Conservation (phyloP, 2,888 invertebrate genomes). For the Parnassius smintheus region DNA sequence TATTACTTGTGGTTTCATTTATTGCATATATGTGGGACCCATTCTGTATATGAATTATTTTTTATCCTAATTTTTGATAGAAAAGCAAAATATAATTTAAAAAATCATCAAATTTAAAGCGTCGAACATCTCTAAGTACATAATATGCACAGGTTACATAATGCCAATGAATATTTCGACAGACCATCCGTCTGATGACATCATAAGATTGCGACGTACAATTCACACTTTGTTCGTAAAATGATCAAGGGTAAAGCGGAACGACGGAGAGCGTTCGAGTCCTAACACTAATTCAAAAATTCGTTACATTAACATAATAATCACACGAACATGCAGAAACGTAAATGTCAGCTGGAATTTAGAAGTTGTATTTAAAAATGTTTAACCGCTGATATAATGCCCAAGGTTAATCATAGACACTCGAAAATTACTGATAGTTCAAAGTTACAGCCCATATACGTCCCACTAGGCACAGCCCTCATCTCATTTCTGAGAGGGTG, state of each 20-base stretch:
- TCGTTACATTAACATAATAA: slow-evolving; percentile 18
- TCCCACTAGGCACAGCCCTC: too few species aligned
- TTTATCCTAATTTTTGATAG: background rate
- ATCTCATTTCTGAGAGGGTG: too few species aligned
- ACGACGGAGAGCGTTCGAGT: slow-evolving; percentile 10
- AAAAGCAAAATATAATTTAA: background rate
- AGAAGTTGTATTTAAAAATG: slow-evolving; percentile 3
- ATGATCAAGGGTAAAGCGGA: slow-evolving; percentile 23
- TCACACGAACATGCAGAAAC: slow-evolving; percentile 13
- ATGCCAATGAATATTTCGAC: slow-evolving; percentile 20
- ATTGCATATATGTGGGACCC: too few species aligned
- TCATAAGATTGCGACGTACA: slow-evolving; percentile 27
- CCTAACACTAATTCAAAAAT: slow-evolving; percentile 19
- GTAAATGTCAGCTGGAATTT: slow-evolving; percentile 11
- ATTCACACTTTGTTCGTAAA: slow-evolving; percentile 32
- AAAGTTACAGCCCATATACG: too few species aligned
- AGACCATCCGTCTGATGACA: slow-evolving; percentile 17
- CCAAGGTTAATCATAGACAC: too few species aligned
- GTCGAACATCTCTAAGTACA: slow-evolving; percentile 1
- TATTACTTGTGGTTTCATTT: too few species aligned
- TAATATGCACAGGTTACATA: slow-evolving; percentile 4
- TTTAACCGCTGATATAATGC: slow-evolving; percentile 1
- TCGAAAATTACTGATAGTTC: too few species aligned
- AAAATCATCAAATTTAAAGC: background rate
- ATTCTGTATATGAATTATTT: too few species aligned